Percentiles rank a stretch among this genome's conserved stretches.
Conservation (phyloP, 2,797 vertebrate species). For the Miopithecus talapoin region DNA sequence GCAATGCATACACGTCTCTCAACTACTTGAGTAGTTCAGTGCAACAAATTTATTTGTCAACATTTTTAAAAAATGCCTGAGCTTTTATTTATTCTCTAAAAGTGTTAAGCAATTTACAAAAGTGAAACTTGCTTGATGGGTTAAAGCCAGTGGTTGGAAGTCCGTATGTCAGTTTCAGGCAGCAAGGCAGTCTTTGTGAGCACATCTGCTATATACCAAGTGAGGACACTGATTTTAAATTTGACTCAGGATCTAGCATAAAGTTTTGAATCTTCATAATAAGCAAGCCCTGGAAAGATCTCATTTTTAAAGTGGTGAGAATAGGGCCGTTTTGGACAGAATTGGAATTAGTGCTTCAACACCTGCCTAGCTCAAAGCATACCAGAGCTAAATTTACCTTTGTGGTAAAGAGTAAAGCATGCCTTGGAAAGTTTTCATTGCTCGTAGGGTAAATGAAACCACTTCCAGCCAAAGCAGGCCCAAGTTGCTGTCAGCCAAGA, state of each 20-base stretch:
- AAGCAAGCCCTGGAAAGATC: background rate
- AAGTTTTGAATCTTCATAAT: background rate
- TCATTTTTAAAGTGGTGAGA: background rate
- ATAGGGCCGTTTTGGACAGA: background rate
- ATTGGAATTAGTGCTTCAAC: background rate
- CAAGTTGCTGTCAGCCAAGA: background rate
- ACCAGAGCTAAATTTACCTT: background rate
- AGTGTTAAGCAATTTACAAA: background rate
- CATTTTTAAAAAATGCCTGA: background rate
- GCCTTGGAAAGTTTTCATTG: background rate
- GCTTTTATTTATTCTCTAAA: background rate
- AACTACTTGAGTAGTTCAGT: too few relatives aligned
- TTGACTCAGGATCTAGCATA: background rate
- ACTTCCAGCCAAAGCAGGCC: background rate
- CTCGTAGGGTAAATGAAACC: background rate
- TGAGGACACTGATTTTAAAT: background rate
- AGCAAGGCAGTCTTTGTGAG: background rate
- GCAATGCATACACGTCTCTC: background rate
- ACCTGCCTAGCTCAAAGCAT: background rate
- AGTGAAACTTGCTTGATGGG: background rate
- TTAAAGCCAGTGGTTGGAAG: background rate
- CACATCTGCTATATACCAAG: background rate
- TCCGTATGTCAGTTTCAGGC: background rate
- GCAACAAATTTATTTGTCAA: background rate
- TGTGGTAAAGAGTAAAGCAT: background rate